Evolutionary conservation across 1,140 invertebrate species (phyloP).

Genomic region (Scaptomyza hsui): DNA sequence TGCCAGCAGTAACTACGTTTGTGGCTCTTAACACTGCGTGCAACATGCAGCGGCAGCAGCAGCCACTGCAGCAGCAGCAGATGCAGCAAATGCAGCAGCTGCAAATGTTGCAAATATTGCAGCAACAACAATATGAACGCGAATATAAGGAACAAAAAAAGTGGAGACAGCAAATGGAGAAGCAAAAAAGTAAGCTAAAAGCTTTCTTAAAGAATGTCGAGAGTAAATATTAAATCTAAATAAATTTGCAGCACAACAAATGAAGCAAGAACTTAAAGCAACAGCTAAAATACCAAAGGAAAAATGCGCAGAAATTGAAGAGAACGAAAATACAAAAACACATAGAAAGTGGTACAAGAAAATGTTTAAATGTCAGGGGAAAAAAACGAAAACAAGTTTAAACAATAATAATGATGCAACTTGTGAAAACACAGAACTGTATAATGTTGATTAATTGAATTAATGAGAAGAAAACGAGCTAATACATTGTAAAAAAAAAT

Average conservation of each 20-base stretch:
- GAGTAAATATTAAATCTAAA: background rate
- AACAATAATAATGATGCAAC: background rate
- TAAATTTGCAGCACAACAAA: background rate
- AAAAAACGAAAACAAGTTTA: background rate
- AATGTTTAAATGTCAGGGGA: background rate
- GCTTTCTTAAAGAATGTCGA: background rate
- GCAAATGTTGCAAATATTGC: no score
- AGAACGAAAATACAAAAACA: background rate
- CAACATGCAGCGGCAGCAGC: slow-evolving; percentile 16
- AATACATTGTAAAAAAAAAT: no score
- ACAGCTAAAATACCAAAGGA: background rate
- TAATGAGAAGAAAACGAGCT: no score
- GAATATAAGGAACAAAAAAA: background rate
- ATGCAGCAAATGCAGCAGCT: background rate
- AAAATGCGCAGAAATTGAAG: background rate
- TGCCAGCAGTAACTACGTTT: slow-evolving; percentile 10
- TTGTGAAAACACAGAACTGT: background rate
- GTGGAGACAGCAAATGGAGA: background rate
- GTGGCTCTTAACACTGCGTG: slow-evolving; percentile 17
- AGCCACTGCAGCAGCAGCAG: slow-evolving; percentile 6
- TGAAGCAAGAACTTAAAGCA: no score
- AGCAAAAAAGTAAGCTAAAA: background rate
- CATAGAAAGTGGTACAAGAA: slow-evolving; percentile 7
- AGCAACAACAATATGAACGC: background rate
- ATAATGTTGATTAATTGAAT: background rate